Evolutionary conservation across 2,797 vertebrate species (phyloP), one percentile per base, ranked within the genome.

Genomic region (Peromyscus aztecus): DNA sequence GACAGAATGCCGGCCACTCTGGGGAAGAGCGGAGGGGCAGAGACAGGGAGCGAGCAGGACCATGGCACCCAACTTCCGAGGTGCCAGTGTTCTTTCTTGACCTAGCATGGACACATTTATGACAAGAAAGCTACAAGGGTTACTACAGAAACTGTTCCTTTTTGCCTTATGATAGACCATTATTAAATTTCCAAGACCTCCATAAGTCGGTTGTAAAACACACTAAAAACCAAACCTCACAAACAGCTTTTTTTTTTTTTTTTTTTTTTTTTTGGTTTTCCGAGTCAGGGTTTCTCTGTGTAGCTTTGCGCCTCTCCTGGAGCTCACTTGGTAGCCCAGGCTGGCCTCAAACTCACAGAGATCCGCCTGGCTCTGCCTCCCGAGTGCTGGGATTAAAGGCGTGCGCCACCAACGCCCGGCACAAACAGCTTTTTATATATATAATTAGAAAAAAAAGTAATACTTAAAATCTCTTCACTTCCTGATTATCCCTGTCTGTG

Each of bases 131-230:
- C 37, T 67, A 76, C 19, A 77, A 37, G 75, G n/a, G n/a, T 82
- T 43, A 76, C 34, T 31, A 21, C 37, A 80, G 40, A 94, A 78
- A 69, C 12, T 37, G 67, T 49, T 61, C 77, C 37, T 90, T 89
- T 81, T 46, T 71, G 57, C 65, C 85, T 91, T 90, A 24, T 76
- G 34, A 94, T 46, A 31, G 37, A 23, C 37, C 52, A 76, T 80
- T 55, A 85, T 43, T 86, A 86, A 57, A 92, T 78, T 87, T 87
- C 65, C 34, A 90, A 92, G 49, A 91, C 76, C 81, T 86, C 8
- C 63, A 27, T 85, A 61, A 89, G 88, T n/a, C 40, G 91, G 37
- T 34, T 84, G 9, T 37, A 10, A 93, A 80, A 93, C 34, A 69
- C 4, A 82, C 13, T 55, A 88, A 94, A 95, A 63, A 86, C 23